A percentile compares a stretch with the other conserved stretches of the same genome.
Evolutionary conservation across 2,113 vertebrate genomes (phyloP).

Genomic region (Anoplopoma fimbria): DNA sequence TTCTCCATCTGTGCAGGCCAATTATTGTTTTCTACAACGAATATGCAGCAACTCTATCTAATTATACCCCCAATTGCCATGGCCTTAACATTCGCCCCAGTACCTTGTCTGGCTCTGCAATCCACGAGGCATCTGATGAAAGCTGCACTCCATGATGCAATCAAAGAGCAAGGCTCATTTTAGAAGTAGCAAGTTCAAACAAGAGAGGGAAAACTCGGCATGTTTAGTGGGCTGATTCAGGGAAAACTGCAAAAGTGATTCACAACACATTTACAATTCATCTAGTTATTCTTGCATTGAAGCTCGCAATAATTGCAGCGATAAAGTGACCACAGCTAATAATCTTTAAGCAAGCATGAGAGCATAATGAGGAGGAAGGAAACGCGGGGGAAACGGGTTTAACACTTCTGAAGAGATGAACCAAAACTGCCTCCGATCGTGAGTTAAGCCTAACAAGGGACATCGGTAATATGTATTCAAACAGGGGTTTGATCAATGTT

Average conservation of each 20-base stretch:
- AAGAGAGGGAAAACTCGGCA: slow-evolving; percentile 60
- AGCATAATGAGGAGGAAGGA: slow-evolving; percentile 69
- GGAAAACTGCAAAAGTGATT: slow-evolving; percentile 64
- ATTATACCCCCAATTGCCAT: slow-evolving; percentile 61
- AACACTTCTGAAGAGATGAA: slow-evolving; percentile 27
- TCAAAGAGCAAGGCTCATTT: slow-evolving; percentile 80
- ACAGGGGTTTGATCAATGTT: slow-evolving; percentile 33
- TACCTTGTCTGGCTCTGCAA: slow-evolving; percentile 73
- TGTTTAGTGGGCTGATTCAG: slow-evolving; percentile 71
- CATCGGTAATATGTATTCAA: slow-evolving; percentile 24
- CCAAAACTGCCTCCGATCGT: background rate
- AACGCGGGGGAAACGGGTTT: slow-evolving; percentile 50
- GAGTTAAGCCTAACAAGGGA: slow-evolving; percentile 41
- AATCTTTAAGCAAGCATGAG: slow-evolving; percentile 69
- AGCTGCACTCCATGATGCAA: slow-evolving; percentile 79
- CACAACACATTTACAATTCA: slow-evolving; percentile 65
- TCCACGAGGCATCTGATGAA: slow-evolving; percentile 78
- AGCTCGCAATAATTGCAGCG: slow-evolving; percentile 74
- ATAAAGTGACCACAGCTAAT: slow-evolving; percentile 78
- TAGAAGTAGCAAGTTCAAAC: slow-evolving; percentile 71
- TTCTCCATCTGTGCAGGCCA: slow-evolving; percentile 29
- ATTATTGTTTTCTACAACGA: slow-evolving; percentile 63
- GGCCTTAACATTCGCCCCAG: slow-evolving; percentile 60
- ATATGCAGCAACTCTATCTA: slow-evolving; percentile 61
- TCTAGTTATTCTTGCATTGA: slow-evolving; percentile 70